phyloP scores from a whole-genome alignment of 2,888 invertebrate genomes.

The Euclidia mi region DNA sequence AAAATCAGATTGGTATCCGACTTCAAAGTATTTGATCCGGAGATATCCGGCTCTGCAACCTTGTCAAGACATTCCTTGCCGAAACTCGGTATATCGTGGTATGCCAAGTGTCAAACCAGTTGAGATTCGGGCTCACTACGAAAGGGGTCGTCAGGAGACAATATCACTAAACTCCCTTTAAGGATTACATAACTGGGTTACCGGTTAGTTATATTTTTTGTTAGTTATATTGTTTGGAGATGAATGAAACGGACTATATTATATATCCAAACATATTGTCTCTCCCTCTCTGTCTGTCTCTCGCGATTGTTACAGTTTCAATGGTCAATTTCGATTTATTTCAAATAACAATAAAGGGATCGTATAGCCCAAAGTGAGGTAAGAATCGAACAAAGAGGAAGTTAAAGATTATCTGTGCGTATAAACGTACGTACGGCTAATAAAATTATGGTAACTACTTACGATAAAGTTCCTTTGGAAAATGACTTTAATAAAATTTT shows the following conservation, averaged over 20 bases:
- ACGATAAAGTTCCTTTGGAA: slow-evolving; percentile 26
- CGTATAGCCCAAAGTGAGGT: slow-evolving; percentile 2
- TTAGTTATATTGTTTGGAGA: no score
- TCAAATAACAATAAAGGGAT: slow-evolving; percentile 9
- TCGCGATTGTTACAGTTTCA: neutral
- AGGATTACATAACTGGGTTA: slow-evolving; percentile 30
- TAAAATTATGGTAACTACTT: slow-evolving; percentile 35
- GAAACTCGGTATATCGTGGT: slow-evolving; percentile 62
- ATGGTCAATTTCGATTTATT: slow-evolving; percentile 6
- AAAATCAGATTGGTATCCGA: slow-evolving; percentile 53
- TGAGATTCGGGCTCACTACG: no score
- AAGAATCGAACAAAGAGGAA: slow-evolving; percentile 12
- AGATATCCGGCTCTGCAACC: slow-evolving; percentile 61
- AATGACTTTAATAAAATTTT: slow-evolving; percentile 18
- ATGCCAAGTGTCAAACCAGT: slow-evolving; percentile 64
- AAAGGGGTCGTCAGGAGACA: no score
- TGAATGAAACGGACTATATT: no score
- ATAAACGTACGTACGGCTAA: slow-evolving; percentile 6
- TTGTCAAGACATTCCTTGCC: slow-evolving; percentile 65
- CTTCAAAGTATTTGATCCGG: slow-evolving; percentile 59
- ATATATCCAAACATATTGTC: no score
- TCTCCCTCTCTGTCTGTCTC: no score
- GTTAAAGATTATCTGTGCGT: slow-evolving; percentile 17
- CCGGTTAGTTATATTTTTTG: slow-evolving; percentile 5
- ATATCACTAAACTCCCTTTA: slow-evolving; percentile 34